Evolutionary conservation across 2,797 vertebrate genomes (phyloP).

Genomic region (Ispidina picta): DNA sequence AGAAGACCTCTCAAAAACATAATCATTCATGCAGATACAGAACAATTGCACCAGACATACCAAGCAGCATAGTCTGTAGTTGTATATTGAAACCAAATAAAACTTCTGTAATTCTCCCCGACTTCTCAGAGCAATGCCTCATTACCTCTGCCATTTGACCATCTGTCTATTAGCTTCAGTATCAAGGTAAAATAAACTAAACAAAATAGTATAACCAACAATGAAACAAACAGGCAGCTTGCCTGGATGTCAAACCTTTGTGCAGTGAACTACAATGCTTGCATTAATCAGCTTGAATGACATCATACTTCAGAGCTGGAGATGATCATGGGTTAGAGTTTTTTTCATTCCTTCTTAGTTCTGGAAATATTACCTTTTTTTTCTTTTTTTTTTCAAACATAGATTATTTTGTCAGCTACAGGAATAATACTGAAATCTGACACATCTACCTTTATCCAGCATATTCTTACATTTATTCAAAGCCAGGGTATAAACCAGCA

Average conservation of each 20-base stretch:
- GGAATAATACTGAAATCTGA: background rate
- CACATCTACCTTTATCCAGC: background rate
- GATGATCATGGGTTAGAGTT: background rate
- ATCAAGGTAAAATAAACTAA: conserved; percentile 10
- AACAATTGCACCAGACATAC: background rate
- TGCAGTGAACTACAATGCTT: background rate
- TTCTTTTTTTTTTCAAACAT: background rate
- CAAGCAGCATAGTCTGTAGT: background rate
- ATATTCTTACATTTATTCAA: background rate
- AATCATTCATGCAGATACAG: background rate
- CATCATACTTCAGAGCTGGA: background rate
- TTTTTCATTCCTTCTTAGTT: background rate
- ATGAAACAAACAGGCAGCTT: background rate
- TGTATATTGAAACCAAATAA: background rate
- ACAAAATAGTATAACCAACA: background rate
- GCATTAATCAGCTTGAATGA: background rate
- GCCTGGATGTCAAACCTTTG: background rate
- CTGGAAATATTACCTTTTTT: background rate
- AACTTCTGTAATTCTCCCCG: background rate
- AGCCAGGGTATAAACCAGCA: background rate
- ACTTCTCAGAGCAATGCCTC: conserved; percentile 3
- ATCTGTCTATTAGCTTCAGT: background rate
- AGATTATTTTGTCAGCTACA: background rate
- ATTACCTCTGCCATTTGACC: background rate
- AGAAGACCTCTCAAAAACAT: background rate